phyloP scores from a whole-genome alignment of 2,797 vertebrate species.

The Notolabrus celidotus region DNA sequence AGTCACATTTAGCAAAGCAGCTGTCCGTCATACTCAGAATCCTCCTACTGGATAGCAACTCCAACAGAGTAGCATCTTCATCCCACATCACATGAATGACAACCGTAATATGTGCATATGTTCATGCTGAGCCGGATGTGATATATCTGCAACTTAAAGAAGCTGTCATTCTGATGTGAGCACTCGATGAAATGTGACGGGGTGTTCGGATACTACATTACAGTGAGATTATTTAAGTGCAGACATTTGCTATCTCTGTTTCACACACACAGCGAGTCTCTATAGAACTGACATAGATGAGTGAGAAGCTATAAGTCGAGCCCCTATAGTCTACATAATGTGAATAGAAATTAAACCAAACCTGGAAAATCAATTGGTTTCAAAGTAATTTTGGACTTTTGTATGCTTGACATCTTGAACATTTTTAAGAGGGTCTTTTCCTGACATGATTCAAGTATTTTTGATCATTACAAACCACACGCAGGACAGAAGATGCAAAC shows the following conservation, averaged over 20 bases:
- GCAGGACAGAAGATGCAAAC: too few relatives aligned
- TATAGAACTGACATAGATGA: not conserved
- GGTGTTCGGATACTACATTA: constrained; percentile 8
- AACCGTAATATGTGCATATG: not conserved
- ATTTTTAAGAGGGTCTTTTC: too few relatives aligned
- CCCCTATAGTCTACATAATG: not conserved
- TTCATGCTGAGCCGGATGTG: not conserved
- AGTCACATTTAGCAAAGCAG: constrained; percentile 14
- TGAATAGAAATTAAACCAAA: not conserved
- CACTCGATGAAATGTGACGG: constrained; percentile 7
- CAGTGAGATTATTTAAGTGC: constrained; percentile 15
- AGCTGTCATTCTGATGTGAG: constrained; percentile 18
- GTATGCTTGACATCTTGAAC: too few relatives aligned
- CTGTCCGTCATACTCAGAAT: constrained; percentile 24
- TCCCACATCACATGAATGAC: constrained; percentile 6
- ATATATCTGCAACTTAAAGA: constrained; percentile 9
- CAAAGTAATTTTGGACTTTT: not conserved
- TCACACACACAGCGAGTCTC: not conserved
- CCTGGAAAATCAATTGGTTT: not conserved
- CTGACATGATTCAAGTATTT: too few relatives aligned
- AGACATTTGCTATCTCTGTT: not conserved
- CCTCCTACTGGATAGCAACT: not conserved
- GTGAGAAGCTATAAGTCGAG: not conserved
- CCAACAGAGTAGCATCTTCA: not conserved
- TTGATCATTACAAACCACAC: too few relatives aligned